A percentile compares a stretch with the other conserved stretches of the same genome.
These are phyloP conservation scores for Anguilla japonica DNA, from an alignment of 2,113 vertebrate genomes.

Conservation along the genomic window DNA sequence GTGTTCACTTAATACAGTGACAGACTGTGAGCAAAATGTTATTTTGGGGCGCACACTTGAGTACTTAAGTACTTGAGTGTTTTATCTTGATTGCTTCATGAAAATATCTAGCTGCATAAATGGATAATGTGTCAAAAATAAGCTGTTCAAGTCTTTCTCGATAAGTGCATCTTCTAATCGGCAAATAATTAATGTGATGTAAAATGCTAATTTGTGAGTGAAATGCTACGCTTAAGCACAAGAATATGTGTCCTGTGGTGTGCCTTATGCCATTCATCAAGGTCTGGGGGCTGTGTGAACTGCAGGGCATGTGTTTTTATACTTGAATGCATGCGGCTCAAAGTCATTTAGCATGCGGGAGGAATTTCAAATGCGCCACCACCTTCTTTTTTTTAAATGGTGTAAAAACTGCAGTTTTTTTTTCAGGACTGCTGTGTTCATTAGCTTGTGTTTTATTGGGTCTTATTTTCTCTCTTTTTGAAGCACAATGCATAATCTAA, in stretches of 20 bases:
- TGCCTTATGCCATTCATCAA: neutral
- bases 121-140: neutral
- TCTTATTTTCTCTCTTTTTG: neutral
- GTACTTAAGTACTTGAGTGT: neutral
- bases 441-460: neutral
- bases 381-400: neutral
- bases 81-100: neutral
- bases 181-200: neutral
- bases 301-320: neutral
- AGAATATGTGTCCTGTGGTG: neutral
- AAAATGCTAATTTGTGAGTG: neutral
- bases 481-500: neutral
- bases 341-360: neutral
- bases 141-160: neutral
- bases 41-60: neutral
- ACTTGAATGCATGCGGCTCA: neutral
- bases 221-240: neutral
- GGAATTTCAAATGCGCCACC: neutral
- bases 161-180: neutral
- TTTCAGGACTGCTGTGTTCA: neutral
- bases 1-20: neutral
- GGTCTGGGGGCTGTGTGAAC: neutral
- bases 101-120: neutral
- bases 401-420: neutral
- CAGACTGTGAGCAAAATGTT: neutral